Base-by-base conservation (phyloP, 2,797 vertebrate genomes). In the Kryptopterus vitreolus region DNA sequence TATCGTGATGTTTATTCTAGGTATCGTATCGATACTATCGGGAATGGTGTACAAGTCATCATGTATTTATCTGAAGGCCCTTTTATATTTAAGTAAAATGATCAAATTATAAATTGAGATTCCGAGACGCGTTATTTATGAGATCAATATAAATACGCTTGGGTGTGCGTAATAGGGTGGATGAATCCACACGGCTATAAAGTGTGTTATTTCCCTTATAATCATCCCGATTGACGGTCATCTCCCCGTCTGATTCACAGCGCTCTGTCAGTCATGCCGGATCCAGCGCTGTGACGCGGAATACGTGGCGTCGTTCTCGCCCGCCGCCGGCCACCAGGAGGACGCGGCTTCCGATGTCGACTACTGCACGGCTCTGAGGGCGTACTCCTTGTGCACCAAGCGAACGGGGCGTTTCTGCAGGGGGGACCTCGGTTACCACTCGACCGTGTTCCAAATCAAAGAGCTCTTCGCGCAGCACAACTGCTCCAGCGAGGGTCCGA, bases 361-460 rank as follows among this genome's bases (percentile, higher is more conserved):
- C 90, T 93, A 94, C 91, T 95, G 94, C 91, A 92, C 92, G 0
- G 91, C 94, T 71, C 77, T 95, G 81, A 90, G 94, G 71, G 93
- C 95, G 77, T 95, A 94, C 7, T 90, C 89, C 0, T 84, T 90
- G 85, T 96, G 95, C 86, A 95, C 94, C 73, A 89, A 89, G 0
- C 91, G 93, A 35, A 94, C 93, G 15, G 93, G 93, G 0, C 92
- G 92, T 53, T 91, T 90, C 80, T 95, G 94, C 69, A 86, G 93
- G 24, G 95, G 95, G 0, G 92, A 95, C 89, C 89, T 95, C 76
- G 92, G 94, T 81, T 95, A 94, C 89, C 95, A 95, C 86, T 95
- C 95, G 0, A 93, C 93, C 0, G 93, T 94, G 57, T 94, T 95
- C 74, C 90, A 92, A 76, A 95, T 95, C 75, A 94, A 93, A 87